Base-by-base conservation (phyloP, 2,797 vertebrate species). In the Falco biarmicus region DNA sequence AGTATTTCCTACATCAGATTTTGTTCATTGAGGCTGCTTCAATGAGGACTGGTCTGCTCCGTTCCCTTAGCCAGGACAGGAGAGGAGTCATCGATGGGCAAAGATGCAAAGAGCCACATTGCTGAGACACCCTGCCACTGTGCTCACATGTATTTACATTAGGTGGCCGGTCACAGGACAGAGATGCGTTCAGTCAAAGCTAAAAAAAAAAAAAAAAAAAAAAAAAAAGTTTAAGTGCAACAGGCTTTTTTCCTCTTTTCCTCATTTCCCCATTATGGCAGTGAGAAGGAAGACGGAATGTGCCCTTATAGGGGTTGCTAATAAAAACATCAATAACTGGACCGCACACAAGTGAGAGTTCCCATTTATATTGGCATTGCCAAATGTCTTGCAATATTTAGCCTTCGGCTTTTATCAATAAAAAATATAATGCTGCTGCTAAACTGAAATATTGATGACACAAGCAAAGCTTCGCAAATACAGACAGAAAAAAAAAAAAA, bases 371-470 rank as follows among this genome's bases (percentile, higher is more conserved):
- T 22, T 73, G 87, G 84, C 59, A 66, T 57, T 54, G 91, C 84
- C 75, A 89, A 96, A 96, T 50, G 70, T 59, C 95, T 92, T 25
- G 59, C 91, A 95, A 93, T 95, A 96, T 80, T 94, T 93, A 95
- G 89, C 89, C 90, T 86, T 93, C 94, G 89, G 89, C 85, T 97
- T 90, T 95, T 97, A 96, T 97, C 85, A 75, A 96, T 94, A 90
- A 89, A 84, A 88, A 91, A 95, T 93, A 95, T 95, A 95, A 84
- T 50, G 53, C 88, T 50, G 79, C 73, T 88, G 92, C 80, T 95
- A 75, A 96, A 83, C 75, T 88, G 92, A 89, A 90, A 91, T 91
- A 95, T 53, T 79, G 79, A 93, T 32, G 4, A 89, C n/a, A 48
- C 0, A 12, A 90, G 48, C 66, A 89, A 89, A 96, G 90, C 68